Base-by-base conservation (phyloP, 2,113 vertebrate species). In the Oryzias curvinotus region DNA sequence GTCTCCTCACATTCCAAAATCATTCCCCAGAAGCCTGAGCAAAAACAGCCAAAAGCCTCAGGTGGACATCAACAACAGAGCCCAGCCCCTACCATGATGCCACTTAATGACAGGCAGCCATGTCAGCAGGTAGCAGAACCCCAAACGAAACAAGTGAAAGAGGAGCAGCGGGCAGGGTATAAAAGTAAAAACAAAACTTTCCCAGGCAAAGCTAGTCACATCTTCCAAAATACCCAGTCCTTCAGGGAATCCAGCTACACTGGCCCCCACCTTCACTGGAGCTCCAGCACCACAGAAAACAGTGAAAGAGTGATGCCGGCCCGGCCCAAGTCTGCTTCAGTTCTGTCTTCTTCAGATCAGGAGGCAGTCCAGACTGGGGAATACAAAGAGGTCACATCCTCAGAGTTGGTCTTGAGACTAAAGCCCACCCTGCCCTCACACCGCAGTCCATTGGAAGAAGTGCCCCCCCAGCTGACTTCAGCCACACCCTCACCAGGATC, bases 101-200 rank as follows among this genome's bases (percentile, higher is more conserved):
- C 72, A 61, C 13, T 70, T 12, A 41, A 72, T 65, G 63, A 44
- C 42, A 54, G 91, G 89, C 72, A 84, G 85, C 56, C 88, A 78
- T 0, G 87, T 1, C 94, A 89, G 73, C 92, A 91, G 72, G 81
- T 82, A 7, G 95, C 95, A 0, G 95, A 95, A 42, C 83, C 85
- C 5, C 90, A 92, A 47, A 85, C 78, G 7, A 79, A 85, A 44
- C 53, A 73, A 7, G 21, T 78, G 4, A 78, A 77, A 25, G 75
- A 71, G 16, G 70, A 83, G 3, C 77, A 85, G 56, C 49, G 73
- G 18, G 69, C 82, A 23, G 95, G 94, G 12, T 96, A 95, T 80
- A 89, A 91, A 44, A 96, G 94, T 83, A 94, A 95, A 71, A 97
- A 95, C 77, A 94, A 94, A 0, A 94, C 94, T 3, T 96, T 95